Evolutionary conservation across 2,888 invertebrate species (phyloP).

Genomic region (Pilophorus perplexus): DNA sequence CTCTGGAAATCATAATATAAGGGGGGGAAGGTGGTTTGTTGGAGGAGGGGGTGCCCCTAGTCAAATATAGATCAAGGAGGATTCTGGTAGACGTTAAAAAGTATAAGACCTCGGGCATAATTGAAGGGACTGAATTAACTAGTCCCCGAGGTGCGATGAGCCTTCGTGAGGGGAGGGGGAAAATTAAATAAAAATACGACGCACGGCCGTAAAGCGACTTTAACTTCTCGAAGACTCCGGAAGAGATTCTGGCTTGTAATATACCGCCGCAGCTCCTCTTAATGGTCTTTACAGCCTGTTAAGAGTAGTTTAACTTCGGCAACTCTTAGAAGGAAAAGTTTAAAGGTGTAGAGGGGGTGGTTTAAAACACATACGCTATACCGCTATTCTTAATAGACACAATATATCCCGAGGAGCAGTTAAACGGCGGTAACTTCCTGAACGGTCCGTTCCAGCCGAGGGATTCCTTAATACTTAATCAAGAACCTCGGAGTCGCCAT

Average conservation of each 20-base stretch:
- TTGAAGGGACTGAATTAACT: slow-evolving; percentile 19
- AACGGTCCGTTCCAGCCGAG: slow-evolving; percentile 21
- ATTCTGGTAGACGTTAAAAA: slow-evolving; percentile 10
- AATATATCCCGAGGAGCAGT: slow-evolving; percentile 25
- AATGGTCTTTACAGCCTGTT: slow-evolving; percentile 40
- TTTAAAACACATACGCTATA: slow-evolving; percentile 25
- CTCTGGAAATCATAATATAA: too few relatives aligned
- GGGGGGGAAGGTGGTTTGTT: neutral
- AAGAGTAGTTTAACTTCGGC: slow-evolving; percentile 39
- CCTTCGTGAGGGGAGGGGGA: slow-evolving; percentile 4
- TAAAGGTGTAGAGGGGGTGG: slow-evolving; percentile 24
- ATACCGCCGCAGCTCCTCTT: slow-evolving; percentile 20
- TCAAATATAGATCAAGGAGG: slow-evolving; percentile 19
- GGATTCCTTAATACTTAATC: slow-evolving; percentile 23
- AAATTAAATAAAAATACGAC: slow-evolving; percentile 30
- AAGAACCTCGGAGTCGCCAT: slow-evolving; percentile 1
- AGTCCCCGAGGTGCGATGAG: slow-evolving; percentile 35
- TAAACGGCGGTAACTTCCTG: slow-evolving; percentile 25
- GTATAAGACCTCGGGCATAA: slow-evolving; percentile 11
- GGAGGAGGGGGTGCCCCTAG: neutral
- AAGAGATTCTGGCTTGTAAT: slow-evolving; percentile 27
- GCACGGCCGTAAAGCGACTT: slow-evolving; percentile 21
- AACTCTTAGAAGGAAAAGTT: slow-evolving; percentile 32
- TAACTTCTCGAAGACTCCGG: neutral
- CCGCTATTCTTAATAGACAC: slow-evolving; percentile 32